Base-by-base conservation (phyloP, 2,888 invertebrate species). In the Zelleria hepariella region DNA sequence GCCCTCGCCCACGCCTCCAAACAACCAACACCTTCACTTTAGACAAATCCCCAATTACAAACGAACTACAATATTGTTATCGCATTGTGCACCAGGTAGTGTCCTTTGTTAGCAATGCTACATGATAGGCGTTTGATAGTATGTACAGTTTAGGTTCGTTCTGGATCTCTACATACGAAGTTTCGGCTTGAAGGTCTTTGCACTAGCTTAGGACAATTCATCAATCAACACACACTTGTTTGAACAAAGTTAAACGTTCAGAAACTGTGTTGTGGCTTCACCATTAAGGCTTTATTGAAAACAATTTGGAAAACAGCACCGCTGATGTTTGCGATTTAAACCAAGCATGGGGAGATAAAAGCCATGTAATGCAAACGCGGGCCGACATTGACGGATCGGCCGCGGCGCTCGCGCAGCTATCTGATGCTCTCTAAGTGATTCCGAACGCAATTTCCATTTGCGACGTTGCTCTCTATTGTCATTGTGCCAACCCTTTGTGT, bases 371-470 rank as follows among this genome's bases (percentile, higher is more conserved):
- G 86, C 86, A 86, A 86, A 86, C 86, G 76, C 80, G 68, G 78
- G 64, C 76, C 78, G 88, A 87, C 88, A 85, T 77, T 86, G 88
- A 87, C 85, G 83, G 85, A 87, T 87, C 86, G 88, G 81, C 73
- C 77, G 80, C 79, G 73, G 78, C 77, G 80, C 79, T 75, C 78
- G 80, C 76, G 48, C 49, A 27, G 52, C 82, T 86, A 86, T 87
- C 86, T 86, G 88, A 88, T 88, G 84, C 80, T 78, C 84, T 82
- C 82, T 80, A 84, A 85, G 85, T 84, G 85, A 86, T 86, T 86
- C 82, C 76, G 75, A 80, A 74, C 78, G 74, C 78, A 80, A 86
- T 86, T 85, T 85, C 83, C 85, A 83, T 86, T 82, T 78, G 80
- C 82, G 73, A 82, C 73, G 32, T 15, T 76, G 79, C 75, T 80